A percentile compares a stretch with the other conserved stretches of the same genome.
These are phyloP conservation scores for Axinella damicornis DNA, from an alignment of 37 sponge, comb jelly and placozoan species.

Conservation along the genomic window DNA sequence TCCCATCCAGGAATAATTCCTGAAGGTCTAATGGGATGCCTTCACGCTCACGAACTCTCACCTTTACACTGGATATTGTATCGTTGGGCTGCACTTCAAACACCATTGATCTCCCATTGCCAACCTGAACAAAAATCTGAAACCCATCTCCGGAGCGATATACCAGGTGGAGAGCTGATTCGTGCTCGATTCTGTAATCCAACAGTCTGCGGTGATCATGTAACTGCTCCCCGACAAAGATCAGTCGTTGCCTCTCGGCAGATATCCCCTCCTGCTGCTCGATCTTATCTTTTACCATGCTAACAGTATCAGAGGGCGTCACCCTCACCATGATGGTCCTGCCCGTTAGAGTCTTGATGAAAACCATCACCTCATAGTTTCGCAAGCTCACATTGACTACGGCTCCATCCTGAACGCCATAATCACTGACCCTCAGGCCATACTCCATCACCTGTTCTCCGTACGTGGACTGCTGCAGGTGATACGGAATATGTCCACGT, in stretches of 20 bases:
- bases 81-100: constrained; percentile 37
- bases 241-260: constrained; percentile 61
- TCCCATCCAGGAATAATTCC: constrained; percentile 6
- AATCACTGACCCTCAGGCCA: constrained; percentile 18
- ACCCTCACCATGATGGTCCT: constrained; percentile 67
- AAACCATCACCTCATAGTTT: constrained; percentile 47
- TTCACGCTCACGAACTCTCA: constrained; percentile 19
- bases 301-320: constrained; percentile 75
- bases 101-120: constrained; percentile 1
- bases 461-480: constrained; percentile 7
- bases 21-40: constrained; percentile 26
- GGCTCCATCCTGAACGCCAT: constrained; percentile 18
- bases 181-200: constrained; percentile 82
- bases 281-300: constrained; percentile 67
- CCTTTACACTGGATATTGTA: constrained; percentile 49
- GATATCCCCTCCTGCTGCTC: constrained; percentile 84
- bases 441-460: neutral
- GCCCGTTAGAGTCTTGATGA: constrained; percentile 77
- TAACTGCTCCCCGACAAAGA: constrained; percentile 68
- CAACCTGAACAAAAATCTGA: constrained; percentile 21
- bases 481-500: constrained; percentile 10
- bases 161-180: constrained; percentile 87
- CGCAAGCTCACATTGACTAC: constrained; percentile 16
- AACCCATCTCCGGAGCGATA: constrained; percentile 72
- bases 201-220: constrained; percentile 68